phyloP scores from a whole-genome alignment of 2,797 vertebrate genomes.

The Clarias fuscus region DNA sequence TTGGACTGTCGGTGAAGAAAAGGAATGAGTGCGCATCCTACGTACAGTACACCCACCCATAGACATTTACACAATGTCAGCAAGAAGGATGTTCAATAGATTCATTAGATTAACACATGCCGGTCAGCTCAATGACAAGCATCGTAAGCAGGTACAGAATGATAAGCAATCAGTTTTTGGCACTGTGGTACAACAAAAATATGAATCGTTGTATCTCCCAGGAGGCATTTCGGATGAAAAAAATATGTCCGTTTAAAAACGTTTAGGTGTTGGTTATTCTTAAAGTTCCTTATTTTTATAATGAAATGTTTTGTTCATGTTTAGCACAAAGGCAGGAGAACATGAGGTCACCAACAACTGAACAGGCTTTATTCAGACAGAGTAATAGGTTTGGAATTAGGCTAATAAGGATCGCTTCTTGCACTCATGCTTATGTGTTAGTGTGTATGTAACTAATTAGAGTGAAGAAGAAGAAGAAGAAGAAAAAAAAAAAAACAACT shows the following conservation, averaged over 20 bases:
- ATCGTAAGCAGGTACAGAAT: not conserved
- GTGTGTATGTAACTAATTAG: not conserved
- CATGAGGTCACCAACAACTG: not conserved
- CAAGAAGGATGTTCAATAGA: not conserved
- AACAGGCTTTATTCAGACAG: slow-evolving; percentile 16
- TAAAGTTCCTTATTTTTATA: not conserved
- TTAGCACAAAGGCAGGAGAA: slow-evolving; percentile 30
- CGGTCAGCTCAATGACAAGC: not conserved
- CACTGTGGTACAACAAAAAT: not conserved
- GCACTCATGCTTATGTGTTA: not conserved
- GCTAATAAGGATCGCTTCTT: not conserved
- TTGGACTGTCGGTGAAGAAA: slow-evolving; percentile 49
- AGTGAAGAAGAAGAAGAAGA: too few relatives aligned
- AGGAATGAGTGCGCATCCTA: slow-evolving; percentile 36
- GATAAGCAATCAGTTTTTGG: not conserved
- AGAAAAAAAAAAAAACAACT: not conserved
- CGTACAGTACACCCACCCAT: not conserved
- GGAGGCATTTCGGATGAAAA: not conserved
- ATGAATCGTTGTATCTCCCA: not conserved
- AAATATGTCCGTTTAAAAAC: slow-evolving; percentile 17
- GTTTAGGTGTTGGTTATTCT: not conserved
- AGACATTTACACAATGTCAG: not conserved
- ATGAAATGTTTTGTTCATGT: slow-evolving; percentile 4
- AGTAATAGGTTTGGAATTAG: slow-evolving; percentile 9
- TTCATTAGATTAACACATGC: not conserved